phyloP scores from a whole-genome alignment of 2,113 vertebrate genomes.

The Atlantisia rogersi region DNA sequence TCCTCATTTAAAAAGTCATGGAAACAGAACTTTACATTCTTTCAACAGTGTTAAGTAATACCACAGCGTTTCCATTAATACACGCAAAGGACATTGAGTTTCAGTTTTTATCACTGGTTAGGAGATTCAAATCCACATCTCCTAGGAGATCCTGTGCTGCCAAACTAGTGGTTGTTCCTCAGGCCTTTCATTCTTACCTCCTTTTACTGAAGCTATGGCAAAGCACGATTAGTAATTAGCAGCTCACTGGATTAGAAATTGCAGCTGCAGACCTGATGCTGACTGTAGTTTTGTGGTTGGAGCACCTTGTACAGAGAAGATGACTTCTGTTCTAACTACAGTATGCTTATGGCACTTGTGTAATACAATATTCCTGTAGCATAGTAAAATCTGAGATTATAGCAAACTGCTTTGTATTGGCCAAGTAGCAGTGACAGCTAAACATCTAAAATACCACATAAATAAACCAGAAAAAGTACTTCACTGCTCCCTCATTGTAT shows the following conservation, averaged over 20 bases:
- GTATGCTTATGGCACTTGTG: not conserved
- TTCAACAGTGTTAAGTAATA: not conserved
- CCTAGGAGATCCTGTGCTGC: not conserved
- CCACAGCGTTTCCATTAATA: not conserved
- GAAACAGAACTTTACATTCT: not conserved
- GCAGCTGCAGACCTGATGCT: not conserved
- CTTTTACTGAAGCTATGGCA: not conserved
- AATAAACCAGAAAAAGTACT: not conserved
- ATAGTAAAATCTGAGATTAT: not conserved
- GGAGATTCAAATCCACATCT: not conserved
- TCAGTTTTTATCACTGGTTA: not conserved
- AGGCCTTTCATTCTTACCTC: not conserved
- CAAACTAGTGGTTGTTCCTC: rapidly evolving
- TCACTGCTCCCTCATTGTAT: not conserved
- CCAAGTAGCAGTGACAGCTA: not conserved
- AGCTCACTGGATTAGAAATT: not conserved
- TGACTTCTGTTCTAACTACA: not conserved
- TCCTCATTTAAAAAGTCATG: not conserved
- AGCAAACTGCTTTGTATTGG: not conserved
- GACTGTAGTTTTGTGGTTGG: not conserved
- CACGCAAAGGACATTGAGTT: not conserved
- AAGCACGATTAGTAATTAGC: not conserved
- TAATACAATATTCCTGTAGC: not conserved
- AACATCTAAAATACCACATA: not conserved
- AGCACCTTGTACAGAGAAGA: not conserved